phyloP scores from a whole-genome alignment of 2,113 vertebrate genomes.

The Perca schrenkii region DNA sequence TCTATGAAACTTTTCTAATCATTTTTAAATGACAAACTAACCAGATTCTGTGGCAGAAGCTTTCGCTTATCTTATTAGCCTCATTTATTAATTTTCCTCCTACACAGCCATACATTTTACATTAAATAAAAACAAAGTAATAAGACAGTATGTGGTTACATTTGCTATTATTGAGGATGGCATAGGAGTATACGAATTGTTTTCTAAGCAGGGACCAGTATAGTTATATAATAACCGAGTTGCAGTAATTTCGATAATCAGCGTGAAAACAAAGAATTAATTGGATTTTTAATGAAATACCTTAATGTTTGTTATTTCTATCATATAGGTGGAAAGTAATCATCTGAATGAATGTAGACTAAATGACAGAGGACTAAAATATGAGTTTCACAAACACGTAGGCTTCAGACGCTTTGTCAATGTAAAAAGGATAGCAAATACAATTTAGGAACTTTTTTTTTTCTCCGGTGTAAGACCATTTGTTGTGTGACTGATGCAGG shows the following conservation, averaged over 20 bases:
- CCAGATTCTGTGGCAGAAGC: neutral
- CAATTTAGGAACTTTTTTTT: neutral
- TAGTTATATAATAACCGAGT: slow-evolving; percentile 16
- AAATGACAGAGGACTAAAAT: neutral
- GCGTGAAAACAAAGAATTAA: slow-evolving; percentile 24
- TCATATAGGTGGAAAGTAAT: neutral
- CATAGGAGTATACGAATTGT: neutral
- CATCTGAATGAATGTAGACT: neutral
- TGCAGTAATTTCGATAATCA: slow-evolving; percentile 25
- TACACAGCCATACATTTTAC: neutral
- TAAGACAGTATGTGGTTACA: neutral
- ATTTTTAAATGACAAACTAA: slow-evolving; percentile 4
- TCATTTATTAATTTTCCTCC: no score
- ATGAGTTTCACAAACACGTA: no score
- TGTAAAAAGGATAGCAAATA: neutral
- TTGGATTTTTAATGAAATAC: slow-evolving; percentile 43
- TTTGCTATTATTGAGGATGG: neutral
- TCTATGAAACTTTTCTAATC: neutral
- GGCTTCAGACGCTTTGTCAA: neutral
- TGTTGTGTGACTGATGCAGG: neutral
- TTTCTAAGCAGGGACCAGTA: slow-evolving; percentile 12
- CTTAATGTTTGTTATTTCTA: slow-evolving; percentile 15
- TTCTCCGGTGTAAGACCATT: neutral
- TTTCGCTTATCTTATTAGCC: neutral
- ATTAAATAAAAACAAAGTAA: slow-evolving; percentile 4